Percentiles rank a stretch among this genome's conserved stretches.
Evolutionary conservation across 1,140 invertebrate genomes (phyloP).

Genomic region (Hyles euphorbiae): DNA sequence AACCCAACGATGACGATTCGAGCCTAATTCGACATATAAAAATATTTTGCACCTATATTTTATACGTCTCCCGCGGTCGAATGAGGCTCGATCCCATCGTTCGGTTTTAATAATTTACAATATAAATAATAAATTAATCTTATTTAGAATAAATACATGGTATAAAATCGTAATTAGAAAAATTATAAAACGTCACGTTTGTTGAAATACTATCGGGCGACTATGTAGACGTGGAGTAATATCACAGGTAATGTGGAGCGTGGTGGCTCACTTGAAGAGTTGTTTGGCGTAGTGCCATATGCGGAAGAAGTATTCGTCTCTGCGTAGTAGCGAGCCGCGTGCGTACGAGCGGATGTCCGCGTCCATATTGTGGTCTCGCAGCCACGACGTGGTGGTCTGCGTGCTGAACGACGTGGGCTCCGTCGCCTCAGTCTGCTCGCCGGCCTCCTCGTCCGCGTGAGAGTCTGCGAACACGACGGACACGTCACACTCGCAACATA

Average conservation of each 20-base stretch:
- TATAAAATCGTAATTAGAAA: slow-evolving; percentile 36
- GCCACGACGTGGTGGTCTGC: slow-evolving; percentile 94
- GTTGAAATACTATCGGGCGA: slow-evolving; percentile 40
- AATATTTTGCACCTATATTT: slow-evolving; percentile 68
- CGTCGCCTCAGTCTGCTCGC: slow-evolving; percentile 51
- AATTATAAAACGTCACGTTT: slow-evolving; percentile 35
- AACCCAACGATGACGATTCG: slow-evolving; percentile 29
- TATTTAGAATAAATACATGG: slow-evolving; percentile 49
- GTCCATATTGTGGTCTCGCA: slow-evolving; percentile 93
- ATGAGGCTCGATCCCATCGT: slow-evolving; percentile 39
- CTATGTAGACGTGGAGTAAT: slow-evolving; percentile 52
- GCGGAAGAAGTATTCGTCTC: slow-evolving; percentile 96
- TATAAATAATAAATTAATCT: slow-evolving; percentile 32
- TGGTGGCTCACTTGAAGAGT: slow-evolving; percentile 77
- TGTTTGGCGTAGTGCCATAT: slow-evolving; percentile 92
- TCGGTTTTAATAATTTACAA: slow-evolving; percentile 21
- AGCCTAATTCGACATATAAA: slow-evolving; percentile 49
- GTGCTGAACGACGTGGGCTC: slow-evolving; percentile 84
- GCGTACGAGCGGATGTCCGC: slow-evolving; percentile 93
- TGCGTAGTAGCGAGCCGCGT: slow-evolving; percentile 84
- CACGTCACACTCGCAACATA: too few relatives aligned
- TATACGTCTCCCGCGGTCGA: slow-evolving; percentile 53
- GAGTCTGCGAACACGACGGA: slow-evolving; percentile 41
- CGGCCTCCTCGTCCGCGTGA: slow-evolving; percentile 46
- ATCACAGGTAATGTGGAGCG: slow-evolving; percentile 45